These are phyloP conservation scores for Drosophila navojoa DNA, from an alignment of 1,140 invertebrate genomes.

Conservation along the genomic window DNA sequence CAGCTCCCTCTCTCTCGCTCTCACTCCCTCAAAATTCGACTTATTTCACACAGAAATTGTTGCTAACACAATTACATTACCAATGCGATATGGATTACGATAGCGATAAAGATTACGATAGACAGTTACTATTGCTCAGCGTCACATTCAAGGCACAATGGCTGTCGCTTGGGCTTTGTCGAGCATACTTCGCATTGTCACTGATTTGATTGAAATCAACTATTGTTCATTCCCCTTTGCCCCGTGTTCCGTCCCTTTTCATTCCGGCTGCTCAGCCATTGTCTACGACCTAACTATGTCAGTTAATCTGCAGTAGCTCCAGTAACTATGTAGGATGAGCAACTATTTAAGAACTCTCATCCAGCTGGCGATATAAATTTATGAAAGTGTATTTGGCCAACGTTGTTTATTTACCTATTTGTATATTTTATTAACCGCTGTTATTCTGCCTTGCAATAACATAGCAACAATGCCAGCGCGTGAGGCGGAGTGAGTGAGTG, in stretches of 20 bases:
- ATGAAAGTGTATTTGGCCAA: neutral
- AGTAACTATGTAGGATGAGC: no score
- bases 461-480: conserved; percentile 49
- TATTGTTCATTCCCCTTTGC: neutral
- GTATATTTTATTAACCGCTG: conserved; percentile 14
- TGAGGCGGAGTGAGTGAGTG: conserved; percentile 1
- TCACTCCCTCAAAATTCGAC: no score
- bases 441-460: conserved; percentile 57
- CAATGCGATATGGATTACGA: neutral
- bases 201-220: conserved; percentile 37
- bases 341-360: no score
- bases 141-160: conserved; percentile 11
- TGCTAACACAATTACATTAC: neutral
- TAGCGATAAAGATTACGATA: conserved; percentile 18
- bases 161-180: neutral
- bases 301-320: neutral
- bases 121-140: conserved; percentile 12
- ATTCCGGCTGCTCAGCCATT: neutral
- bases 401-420: neutral
- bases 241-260: neutral
- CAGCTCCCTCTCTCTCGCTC: no score
- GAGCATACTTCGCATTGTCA: conserved; percentile 33
- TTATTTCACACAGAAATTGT: neutral
- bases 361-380: no score
- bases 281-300: neutral